Base-by-base conservation (phyloP, 1,140 invertebrate species). In the Ditylenchus dipsaci region DNA sequence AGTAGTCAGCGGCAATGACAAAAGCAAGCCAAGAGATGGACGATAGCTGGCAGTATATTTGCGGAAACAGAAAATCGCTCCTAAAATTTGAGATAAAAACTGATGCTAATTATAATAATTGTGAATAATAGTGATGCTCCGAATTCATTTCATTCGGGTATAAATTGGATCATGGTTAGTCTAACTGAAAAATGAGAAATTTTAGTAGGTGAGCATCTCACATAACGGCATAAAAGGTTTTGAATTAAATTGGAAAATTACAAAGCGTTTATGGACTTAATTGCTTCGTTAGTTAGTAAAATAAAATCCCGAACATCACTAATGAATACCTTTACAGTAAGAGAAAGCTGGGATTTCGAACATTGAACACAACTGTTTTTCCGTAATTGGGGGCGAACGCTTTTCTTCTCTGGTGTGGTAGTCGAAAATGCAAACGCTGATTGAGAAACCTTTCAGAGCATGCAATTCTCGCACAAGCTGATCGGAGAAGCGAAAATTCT, bases 1-100 rank as follows among this genome's bases (percentile, higher is more conserved):
- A 11, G 61, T 66, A 26, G 26, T 67, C 23, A 64, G 62, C 1
- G 66, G 67, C 23, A 68, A 38, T 17, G 17, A 1, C 13, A 68
- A 29, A n/a, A 68, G 9, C 15, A 29, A 63, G 0, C 33, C 15
- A 38, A 68, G 43, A 9, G 49, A 15, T 17, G 66, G 66, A 13
- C 66, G 66, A 67, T 66, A 68, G 17, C 1, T n/a, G 19, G 19
- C 38, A 8, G 59, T 21, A n/a, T 23, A 3, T 15, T 19, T 29
- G 1, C 19, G 0, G 66, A 68, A 68, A 26, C 43, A 66, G 27
- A 68, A 68, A 27, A 68, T 38, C 19, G 64, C 66, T 5, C 66
- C 66, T 17, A 21, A 49, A 30, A 23, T 23, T 8, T 7, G 17
- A 15, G 9, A 45, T n/a, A 15, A 65, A 1, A 8, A 15, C 15